These are phyloP conservation scores for Cataglyphis altisquamis DNA, from an alignment of 2,888 invertebrate species.

Conservation along the genomic window DNA sequence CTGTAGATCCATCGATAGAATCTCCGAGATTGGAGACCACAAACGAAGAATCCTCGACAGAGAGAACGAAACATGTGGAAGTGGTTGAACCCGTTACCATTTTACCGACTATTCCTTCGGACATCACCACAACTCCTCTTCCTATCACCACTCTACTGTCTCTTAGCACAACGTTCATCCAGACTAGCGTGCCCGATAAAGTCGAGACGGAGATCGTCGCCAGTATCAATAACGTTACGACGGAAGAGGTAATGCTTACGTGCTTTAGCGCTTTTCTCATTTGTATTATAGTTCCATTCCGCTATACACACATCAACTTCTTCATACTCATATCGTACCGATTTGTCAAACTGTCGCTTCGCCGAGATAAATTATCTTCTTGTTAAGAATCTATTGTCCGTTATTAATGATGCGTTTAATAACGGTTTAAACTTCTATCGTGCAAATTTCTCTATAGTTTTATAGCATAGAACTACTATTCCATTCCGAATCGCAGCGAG, in stretches of 20 bases:
- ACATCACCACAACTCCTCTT: constrained; percentile 70
- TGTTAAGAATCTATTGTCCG: constrained; percentile 4
- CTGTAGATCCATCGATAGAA: constrained; percentile 68
- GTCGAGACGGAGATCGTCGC: constrained; percentile 76
- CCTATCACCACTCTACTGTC: constrained; percentile 61
- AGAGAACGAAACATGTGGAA: constrained; percentile 73
- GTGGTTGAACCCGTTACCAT: constrained; percentile 68
- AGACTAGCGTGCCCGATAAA: constrained; percentile 65
- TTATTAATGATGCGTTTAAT: constrained; percentile 25
- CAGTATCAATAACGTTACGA: constrained; percentile 80
- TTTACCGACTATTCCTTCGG: constrained; percentile 69
- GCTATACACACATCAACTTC: constrained; percentile 43
- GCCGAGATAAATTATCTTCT: constrained; percentile 48
- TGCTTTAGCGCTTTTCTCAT: constrained; percentile 78
- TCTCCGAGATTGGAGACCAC: constrained; percentile 70
- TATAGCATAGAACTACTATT: not conserved
- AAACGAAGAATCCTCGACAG: constrained; percentile 68
- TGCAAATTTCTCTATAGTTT: constrained; percentile 22
- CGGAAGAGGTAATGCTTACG: constrained; percentile 85
- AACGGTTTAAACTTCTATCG: not conserved
- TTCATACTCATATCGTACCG: constrained; percentile 59
- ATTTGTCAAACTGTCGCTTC: constrained; percentile 66
- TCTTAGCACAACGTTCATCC: constrained; percentile 61
- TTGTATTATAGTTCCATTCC: constrained; percentile 71
- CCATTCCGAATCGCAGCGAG: not conserved